phyloP scores from a whole-genome alignment of 2,797 vertebrate species.

The Cercopithecus mitis region DNA sequence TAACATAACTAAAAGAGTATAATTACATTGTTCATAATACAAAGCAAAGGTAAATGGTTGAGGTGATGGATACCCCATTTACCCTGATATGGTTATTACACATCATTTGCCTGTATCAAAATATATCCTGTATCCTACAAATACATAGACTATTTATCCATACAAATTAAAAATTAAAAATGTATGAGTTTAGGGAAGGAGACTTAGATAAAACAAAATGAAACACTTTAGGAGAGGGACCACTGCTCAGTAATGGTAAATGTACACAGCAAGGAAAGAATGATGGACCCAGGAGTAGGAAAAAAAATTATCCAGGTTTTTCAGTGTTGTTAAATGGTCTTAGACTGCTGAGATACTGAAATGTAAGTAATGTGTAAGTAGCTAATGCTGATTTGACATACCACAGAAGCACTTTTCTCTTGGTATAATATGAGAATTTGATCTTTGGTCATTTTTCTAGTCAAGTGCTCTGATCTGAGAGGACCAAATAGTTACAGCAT shows the following conservation, averaged over 20 bases:
- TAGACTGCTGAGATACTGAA: background rate
- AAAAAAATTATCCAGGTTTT: background rate
- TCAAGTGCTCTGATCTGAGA: background rate
- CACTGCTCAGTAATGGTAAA: too few species aligned
- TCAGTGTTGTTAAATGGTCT: background rate
- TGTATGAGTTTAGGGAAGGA: too few species aligned
- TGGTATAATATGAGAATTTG: background rate
- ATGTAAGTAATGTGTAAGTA: background rate
- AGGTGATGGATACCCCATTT: too few species aligned
- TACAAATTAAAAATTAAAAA: too few species aligned
- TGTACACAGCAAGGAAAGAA: background rate
- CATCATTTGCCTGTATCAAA: too few species aligned
- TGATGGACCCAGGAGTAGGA: background rate
- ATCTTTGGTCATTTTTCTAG: background rate
- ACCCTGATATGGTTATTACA: too few species aligned
- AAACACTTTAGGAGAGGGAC: background rate
- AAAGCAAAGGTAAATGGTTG: too few species aligned
- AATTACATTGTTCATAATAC: too few species aligned
- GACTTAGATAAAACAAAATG: background rate
- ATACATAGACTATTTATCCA: too few species aligned
- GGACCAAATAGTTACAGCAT: background rate
- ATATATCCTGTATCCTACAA: too few species aligned
- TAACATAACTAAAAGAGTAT: too few species aligned
- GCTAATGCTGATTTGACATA: background rate
- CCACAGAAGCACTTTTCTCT: background rate